Percentiles rank a stretch among this genome's conserved stretches.
Evolutionary conservation across 2,888 invertebrate species (phyloP).

Genomic region (Netelia melanura): DNA sequence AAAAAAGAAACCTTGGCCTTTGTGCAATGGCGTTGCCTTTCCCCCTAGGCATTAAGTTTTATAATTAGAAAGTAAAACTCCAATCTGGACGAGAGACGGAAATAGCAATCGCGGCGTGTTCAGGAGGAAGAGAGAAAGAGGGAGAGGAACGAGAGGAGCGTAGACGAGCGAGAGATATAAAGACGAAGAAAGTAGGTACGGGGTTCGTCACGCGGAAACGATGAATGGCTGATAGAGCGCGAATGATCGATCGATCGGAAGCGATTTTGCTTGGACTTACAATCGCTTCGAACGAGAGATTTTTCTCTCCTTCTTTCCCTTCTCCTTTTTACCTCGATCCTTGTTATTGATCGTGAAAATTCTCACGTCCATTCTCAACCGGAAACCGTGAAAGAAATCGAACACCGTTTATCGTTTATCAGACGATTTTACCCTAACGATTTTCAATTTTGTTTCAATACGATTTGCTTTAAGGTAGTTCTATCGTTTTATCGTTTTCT

Average conservation of each 20-base stretch:
- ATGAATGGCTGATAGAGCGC: conserved; percentile 45
- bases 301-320: neutral
- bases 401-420: too few relatives aligned
- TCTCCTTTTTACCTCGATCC: too few relatives aligned
- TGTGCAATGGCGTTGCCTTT: conserved; percentile 5
- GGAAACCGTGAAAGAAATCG: too few relatives aligned
- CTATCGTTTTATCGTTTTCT: too few relatives aligned
- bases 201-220: conserved; percentile 42
- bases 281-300: conserved; percentile 7
- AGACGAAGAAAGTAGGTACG: neutral
- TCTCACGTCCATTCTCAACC: too few relatives aligned
- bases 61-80: conserved; percentile 52
- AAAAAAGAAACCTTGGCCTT: conserved; percentile 48
- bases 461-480: too few relatives aligned
- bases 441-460: too few relatives aligned
- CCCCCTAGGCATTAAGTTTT: conserved; percentile 40
- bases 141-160: neutral
- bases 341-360: too few relatives aligned
- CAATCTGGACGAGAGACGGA: conserved; percentile 40
- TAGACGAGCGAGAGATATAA: neutral
- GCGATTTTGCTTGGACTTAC: conserved; percentile 13
- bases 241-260: conserved; percentile 55
- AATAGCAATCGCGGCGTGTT: conserved; percentile 28
- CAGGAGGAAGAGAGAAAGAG: neutral
- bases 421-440: too few relatives aligned